These are phyloP conservation scores for Hofmannophila pseudospretella DNA, from an alignment of 2,888 invertebrate species.

Conservation along the genomic window DNA sequence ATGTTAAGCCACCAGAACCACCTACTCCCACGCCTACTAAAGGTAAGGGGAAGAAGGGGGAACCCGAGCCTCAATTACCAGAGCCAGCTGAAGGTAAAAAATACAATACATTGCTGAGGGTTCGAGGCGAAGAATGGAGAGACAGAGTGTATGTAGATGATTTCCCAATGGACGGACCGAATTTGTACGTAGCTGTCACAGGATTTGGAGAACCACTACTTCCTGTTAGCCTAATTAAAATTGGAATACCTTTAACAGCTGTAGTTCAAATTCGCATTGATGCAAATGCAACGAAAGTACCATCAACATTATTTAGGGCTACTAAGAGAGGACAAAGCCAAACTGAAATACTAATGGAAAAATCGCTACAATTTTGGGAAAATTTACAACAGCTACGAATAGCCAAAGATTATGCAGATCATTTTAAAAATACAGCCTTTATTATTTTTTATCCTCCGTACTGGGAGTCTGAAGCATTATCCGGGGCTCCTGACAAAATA, in stretches of 20 bases:
- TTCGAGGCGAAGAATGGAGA: slow-evolving; percentile 75
- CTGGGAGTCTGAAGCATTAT: slow-evolving; percentile 39
- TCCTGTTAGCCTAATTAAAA: slow-evolving; percentile 43
- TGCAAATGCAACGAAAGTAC: slow-evolving; percentile 30
- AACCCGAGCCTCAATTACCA: slow-evolving; percentile 18
- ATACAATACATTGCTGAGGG: slow-evolving; percentile 64
- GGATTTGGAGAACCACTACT: slow-evolving; percentile 64
- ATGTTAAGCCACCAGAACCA: slow-evolving; percentile 25
- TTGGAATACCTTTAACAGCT: slow-evolving; percentile 57
- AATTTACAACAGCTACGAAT: slow-evolving; percentile 52
- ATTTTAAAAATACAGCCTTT: slow-evolving; percentile 61
- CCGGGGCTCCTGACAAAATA: slow-evolving; percentile 53
- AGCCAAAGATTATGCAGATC: slow-evolving; percentile 35
- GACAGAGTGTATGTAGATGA: slow-evolving; percentile 74
- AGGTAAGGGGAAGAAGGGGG: slow-evolving; percentile 40
- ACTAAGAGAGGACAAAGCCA: slow-evolving; percentile 62
- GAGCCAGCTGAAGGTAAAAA: slow-evolving; percentile 54
- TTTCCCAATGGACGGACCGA: slow-evolving; percentile 70
- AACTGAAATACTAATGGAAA: slow-evolving; percentile 48
- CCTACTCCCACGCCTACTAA: slow-evolving; percentile 21
- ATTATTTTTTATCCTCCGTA: slow-evolving; percentile 62
- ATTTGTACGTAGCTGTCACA: slow-evolving; percentile 72
- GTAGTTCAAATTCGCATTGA: slow-evolving; percentile 63
- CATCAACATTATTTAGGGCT: slow-evolving; percentile 39
- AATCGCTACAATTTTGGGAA: slow-evolving; percentile 55